Base-by-base conservation (phyloP, 2,113 vertebrate species). In the Laterallus jamaicensis region DNA sequence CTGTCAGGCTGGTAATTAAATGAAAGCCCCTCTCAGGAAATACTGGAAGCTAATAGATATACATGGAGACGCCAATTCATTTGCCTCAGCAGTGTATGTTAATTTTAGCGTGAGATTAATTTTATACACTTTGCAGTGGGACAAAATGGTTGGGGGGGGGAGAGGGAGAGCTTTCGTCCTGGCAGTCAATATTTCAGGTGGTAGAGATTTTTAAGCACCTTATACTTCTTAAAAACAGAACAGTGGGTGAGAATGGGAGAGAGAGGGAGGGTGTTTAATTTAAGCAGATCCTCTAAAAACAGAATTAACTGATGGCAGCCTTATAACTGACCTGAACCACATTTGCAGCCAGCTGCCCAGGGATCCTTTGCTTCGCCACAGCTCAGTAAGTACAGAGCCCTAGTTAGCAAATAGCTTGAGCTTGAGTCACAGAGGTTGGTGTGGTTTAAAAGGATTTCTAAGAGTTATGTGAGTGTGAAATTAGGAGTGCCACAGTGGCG, bases 1-100 rank as follows among this genome's bases (percentile, higher is more conserved):
- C 50, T 97, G 93, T 90, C 92, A 94, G 80, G 52, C 56, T 90
- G 82, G 67, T 93, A 93, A 96, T 96, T 90, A 97, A 96, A 88
- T 93, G 87, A 88, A 89, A 90, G n/a, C 62, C 81, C 56, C 39
- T 80, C 88, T 89, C 88, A 91, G 90, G 93, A 95, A 92, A 90
- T 92, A 86, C 95, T 90, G 58, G 80, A 82, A 88, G 82, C 54
- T 84, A 88, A 93, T 54, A 96, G 92, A 39, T 93, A 56, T 12
- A 93, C 58, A 17, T 11, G n/a, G 70, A 58, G 59, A 91, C 82
- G 64, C 73, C 80, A 91, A 31, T 86, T 96, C 31, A 84, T 92
- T 96, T 94, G 80, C 88, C 62, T 95, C 83, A 89, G 73, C 76
- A 82, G 86, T 93, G 9, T 82, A 89, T 87, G 91, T 94, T 92